Base-by-base conservation (phyloP, 1,140 invertebrate species). In the Heliconius himera region DNA sequence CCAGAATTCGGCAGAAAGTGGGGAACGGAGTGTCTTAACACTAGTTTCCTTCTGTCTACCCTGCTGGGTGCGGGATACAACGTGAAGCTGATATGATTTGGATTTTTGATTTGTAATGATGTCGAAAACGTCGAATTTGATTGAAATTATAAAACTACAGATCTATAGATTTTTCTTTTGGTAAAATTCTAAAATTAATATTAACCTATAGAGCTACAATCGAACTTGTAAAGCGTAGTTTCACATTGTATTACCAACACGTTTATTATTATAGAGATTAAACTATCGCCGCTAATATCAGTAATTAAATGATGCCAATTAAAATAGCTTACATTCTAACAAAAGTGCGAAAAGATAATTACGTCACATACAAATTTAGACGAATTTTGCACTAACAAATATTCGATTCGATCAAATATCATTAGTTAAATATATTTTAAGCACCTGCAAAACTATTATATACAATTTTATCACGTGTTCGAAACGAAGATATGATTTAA, bases 401-500 rank as follows among this genome's bases (percentile, higher is more conserved):
- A 60, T 60, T 60, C 13, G 13, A 60, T 60, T 60, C 13, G 13
- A 66, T 66, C 1, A 29, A 66, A 66, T 29, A 29, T 11, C 26
- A 29, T 29, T 29, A 29, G 60, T 66, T 66, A 66, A 66, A 66
- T 26, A 29, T 66, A 66, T 66, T 11, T 60, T 22, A 26, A 66
- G 60, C 60, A 66, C 60, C 9, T 66, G 60, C 41, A 66, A 29
- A 66, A 66, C 22, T 26, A 66, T 66, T 29, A 66, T 26, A 36
- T 49, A 70, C 60, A 49, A 46, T 66, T 54, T 60, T 36, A 73
- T 81, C 70, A 81, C 74, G 77, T 81, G 77, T 22, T 76, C 46
- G 13, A 46, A 70, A 75, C 54, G 56, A 60, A 79, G 81, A 72
- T 46, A 66, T 56, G 56, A 76, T 49, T 73, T 74, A 82, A 79